phyloP scores from a whole-genome alignment of 92 coral and sea anemone species.

The Siderastrea siderea region DNA sequence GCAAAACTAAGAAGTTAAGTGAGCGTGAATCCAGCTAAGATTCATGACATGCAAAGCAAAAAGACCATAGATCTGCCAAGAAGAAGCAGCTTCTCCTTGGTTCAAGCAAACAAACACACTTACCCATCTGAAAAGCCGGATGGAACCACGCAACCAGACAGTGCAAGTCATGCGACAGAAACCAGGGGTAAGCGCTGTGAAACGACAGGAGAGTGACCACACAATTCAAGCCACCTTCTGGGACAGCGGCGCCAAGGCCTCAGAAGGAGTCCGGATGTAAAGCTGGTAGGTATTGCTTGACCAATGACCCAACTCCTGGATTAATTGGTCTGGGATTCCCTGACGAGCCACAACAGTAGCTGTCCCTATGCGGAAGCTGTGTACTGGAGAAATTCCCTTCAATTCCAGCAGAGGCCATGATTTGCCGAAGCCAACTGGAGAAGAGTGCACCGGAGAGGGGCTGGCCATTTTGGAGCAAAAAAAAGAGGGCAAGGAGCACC shows the following conservation, averaged over 20 bases:
- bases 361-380: background rate
- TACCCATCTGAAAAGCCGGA: no score
- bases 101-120: no score
- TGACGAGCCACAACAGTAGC: background rate
- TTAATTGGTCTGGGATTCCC: background rate
- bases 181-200: background rate
- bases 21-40: background rate
- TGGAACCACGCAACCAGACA: background rate
- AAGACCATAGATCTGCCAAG: no score
- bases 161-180: background rate
- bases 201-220: no score
- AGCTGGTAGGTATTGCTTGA: background rate
- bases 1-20: background rate
- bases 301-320: background rate
- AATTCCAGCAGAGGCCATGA: background rate
- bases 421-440: background rate
- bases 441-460: background rate
- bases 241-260: background rate
- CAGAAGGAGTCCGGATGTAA: background rate
- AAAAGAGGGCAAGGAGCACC: background rate
- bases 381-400: background rate
- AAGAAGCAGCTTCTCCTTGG: no score
- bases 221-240: background rate
- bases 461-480: no score
- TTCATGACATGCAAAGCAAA: no score